Evolutionary conservation across 1,140 invertebrate genomes (phyloP), one percentile per base, ranked within the genome.

Genomic region (Eciton burchellii): DNA sequence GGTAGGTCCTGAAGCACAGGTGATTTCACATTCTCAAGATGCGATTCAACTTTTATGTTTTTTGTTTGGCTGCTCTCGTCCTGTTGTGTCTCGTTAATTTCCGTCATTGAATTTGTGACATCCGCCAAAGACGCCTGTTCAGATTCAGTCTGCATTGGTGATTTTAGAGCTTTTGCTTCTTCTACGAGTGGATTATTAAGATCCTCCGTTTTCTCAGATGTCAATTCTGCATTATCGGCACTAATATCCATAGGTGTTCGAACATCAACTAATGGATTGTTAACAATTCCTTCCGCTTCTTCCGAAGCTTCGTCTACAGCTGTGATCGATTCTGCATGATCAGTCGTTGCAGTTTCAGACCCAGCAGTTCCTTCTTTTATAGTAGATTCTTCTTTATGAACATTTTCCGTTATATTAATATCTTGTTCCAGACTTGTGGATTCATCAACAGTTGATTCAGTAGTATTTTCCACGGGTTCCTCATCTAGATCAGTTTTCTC

Each of bases 401-500:
- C 21, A 63, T 79, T 74, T 19, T 89, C 90, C 0, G 83, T 43
- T n/a, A 59, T 24, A 11, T 91, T 86, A 49, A 90, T 89, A 71
- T 91, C 89, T 73, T 94, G 91, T 26, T 89, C 85, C 29, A 77
- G 41, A 9, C 54, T 29, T 1, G 79, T 47, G 0, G 45, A n/a
- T 14, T 71, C 83, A 9, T 81, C 81, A 2, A n/a, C 24, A 1
- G 77, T 52, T 0, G 79, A 24, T 12, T 88, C 84, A 4, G 72
- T 65, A 0, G 74, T 54, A 52, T 65, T 83, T 54, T 90, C 84
- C 1, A 70, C 21, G 2, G 90, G 76, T 54, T 90, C 65, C 11
- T 89, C 87, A 0, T 90, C 89, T 6, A 74, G 24, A 62, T 88
- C 85, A 12, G 86, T 86, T 1, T 76, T 89, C 8, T 91, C 89